Conservation (phyloP, 2,113 vertebrate species). For the Brachyhypopomus occidentalis region DNA sequence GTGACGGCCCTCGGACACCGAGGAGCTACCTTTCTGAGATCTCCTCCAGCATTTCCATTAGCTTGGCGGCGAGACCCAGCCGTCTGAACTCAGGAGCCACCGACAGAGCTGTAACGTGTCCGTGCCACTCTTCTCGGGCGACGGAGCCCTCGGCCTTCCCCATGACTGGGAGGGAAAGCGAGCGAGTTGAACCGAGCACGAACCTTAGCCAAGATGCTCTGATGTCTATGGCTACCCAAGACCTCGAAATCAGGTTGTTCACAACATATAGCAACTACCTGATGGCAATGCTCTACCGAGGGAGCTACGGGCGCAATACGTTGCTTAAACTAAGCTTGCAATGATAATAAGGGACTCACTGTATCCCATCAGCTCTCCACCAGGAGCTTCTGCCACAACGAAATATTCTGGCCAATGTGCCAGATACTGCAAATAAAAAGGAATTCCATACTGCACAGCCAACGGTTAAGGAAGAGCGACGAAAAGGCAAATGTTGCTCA, state of each 20-base stretch:
- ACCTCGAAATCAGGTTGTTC: not conserved
- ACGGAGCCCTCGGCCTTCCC: conserved; percentile 97
- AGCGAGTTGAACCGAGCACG: not conserved
- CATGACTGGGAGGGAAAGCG: conserved; percentile 80
- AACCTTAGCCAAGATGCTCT: not conserved
- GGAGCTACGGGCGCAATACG: too few species aligned
- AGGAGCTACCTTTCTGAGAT: conserved; percentile 89
- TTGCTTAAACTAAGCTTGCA: too few species aligned
- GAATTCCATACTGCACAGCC: conserved; percentile 86
- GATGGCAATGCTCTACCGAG: too few species aligned
- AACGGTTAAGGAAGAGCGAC: conserved; percentile 50
- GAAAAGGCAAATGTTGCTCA: not conserved
- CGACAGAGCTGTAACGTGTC: conserved; percentile 92
- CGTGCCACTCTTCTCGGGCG: conserved; percentile 93
- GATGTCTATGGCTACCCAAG: not conserved
- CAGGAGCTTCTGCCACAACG: conserved; percentile 92
- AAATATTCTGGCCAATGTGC: conserved; percentile 98
- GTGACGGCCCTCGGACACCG: too few species aligned
- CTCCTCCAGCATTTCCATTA: conserved; percentile 96
- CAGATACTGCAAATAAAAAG: conserved; percentile 94
- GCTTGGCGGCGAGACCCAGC: conserved; percentile 90
- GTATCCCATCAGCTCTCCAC: conserved; percentile 96
- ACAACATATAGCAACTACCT: too few species aligned
- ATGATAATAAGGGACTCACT: conserved; percentile 73
- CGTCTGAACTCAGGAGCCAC: conserved; percentile 93